Evolutionary conservation across 2,113 vertebrate species (phyloP).

Genomic region (Calidris pugnax): DNA sequence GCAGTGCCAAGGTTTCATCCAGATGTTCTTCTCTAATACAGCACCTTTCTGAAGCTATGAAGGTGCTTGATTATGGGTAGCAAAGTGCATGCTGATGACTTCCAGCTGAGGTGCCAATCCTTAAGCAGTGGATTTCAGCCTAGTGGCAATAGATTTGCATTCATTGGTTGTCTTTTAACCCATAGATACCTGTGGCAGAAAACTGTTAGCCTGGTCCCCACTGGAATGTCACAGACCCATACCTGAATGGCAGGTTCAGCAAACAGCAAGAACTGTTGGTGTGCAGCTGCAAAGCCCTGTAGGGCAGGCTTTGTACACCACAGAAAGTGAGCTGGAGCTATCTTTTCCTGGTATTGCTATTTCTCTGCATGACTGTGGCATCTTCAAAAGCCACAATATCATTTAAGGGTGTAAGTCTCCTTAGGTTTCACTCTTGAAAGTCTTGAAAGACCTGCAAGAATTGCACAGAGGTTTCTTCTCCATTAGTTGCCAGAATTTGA

Average conservation of each 20-base stretch:
- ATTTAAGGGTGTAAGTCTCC: neutral
- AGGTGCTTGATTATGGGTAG: neutral
- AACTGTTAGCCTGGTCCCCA: neutral
- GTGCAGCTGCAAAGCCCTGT: neutral
- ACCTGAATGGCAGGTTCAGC: neutral
- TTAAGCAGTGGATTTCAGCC: neutral
- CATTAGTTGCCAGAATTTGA: neutral
- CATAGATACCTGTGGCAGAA: neutral
- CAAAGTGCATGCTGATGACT: neutral
- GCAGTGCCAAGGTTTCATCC: neutral
- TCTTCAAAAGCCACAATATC: neutral
- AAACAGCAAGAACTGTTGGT: neutral
- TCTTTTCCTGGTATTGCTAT: neutral
- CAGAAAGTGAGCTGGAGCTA: neutral
- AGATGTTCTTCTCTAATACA: neutral
- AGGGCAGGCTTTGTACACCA: neutral
- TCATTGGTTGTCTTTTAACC: neutral
- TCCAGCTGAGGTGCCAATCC: neutral
- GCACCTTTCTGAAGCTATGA: neutral
- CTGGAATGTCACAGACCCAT: accelerated
- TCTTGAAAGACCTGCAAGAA: neutral
- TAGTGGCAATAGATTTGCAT: neutral
- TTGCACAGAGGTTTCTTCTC: neutral
- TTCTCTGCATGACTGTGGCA: neutral
- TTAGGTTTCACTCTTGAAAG: neutral